Base-by-base conservation (phyloP, 2,888 invertebrate genomes). In the Allacma fusca region DNA sequence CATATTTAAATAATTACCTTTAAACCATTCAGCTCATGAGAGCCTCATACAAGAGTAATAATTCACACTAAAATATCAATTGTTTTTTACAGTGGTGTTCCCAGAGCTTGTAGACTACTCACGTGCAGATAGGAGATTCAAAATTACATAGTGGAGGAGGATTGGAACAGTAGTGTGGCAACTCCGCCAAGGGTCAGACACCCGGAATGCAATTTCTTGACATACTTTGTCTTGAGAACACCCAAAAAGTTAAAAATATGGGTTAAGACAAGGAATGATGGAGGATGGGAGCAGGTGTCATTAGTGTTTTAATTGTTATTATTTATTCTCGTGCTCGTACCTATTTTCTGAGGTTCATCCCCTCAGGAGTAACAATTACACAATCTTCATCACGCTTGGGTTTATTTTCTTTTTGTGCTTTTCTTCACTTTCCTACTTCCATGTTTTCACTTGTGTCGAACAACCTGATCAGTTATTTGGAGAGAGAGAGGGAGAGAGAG, bases 241-340 rank as follows among this genome's bases (percentile, higher is more conserved):
- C 40, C 40, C 40, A n/a, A 50, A 50, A 50, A 50, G 19, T 50
- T 13, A 50, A 50, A 50, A 50, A 50, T 50, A 50, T 50, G 50
- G 50, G 50, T n/a, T 50, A 50, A n/a, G 19, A 65, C 28, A 24
- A 16, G 28, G 24, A 26, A 23, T 65, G 65, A 65, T 65, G 65
- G 28, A 65, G 65, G 65, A 65, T 28, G 65, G 65, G 29, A 21
- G 7, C 2, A 24, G 19, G 28, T 65, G 26, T 62, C 24, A 62
- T 62, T 24, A 62, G 23, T 62, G 26, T 26, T 65, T 65, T 65
- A 65, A 65, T 65, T 65, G 65, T 65, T 65, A 65, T 65, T 65
- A 65, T 65, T 65, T 65, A 65, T 29, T 65, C 28, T 65, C 65
- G 29, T 65, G 65, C 65, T 65, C 29, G 4, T 28, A 28, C 12